Evolutionary conservation across 2,113 vertebrate genomes (phyloP).

Genomic region (Empidonax traillii): DNA sequence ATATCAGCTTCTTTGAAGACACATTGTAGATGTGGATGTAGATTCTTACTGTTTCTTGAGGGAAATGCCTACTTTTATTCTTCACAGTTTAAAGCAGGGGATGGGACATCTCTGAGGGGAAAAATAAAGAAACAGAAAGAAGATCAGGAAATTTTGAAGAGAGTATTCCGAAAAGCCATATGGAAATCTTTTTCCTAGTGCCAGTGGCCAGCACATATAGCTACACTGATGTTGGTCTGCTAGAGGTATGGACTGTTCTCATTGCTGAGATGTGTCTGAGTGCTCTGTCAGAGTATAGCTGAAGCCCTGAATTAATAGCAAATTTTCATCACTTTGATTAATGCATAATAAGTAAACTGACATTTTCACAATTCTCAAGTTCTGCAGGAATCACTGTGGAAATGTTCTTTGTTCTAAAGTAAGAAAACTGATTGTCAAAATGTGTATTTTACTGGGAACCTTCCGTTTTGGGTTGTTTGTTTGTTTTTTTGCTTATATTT

Average conservation of each 20-base stretch:
- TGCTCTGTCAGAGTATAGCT: background rate
- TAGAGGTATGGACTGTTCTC: background rate
- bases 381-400: background rate
- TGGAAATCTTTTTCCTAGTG: background rate
- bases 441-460: background rate
- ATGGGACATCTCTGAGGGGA: background rate
- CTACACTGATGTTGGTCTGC: background rate
- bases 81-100: background rate
- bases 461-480: background rate
- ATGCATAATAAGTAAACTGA: background rate
- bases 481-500: background rate
- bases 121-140: background rate
- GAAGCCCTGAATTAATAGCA: background rate
- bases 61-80: background rate
- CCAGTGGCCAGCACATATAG: background rate
- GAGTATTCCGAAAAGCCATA: background rate
- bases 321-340: background rate
- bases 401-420: background rate
- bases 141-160: background rate
- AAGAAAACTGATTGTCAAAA: background rate
- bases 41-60: background rate
- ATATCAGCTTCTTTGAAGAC: background rate
- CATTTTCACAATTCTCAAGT: background rate
- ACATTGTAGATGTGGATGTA: background rate
- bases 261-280: fast-evolving